phyloP scores from a whole-genome alignment of 2,113 vertebrate genomes.

The Ctenodactylus gundi region DNA sequence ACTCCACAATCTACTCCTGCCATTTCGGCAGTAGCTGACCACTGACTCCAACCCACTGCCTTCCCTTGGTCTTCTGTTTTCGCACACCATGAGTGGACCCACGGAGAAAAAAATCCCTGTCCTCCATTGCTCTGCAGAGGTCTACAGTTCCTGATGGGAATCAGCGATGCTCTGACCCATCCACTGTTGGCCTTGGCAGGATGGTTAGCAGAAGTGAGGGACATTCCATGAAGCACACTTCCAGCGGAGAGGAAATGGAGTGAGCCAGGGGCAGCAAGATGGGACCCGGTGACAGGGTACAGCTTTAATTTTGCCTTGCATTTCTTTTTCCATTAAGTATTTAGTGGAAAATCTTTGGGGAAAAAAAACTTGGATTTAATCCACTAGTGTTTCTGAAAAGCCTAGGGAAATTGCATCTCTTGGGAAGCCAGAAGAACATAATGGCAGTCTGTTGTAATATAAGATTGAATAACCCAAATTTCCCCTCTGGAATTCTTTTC shows the following conservation, averaged over 20 bases:
- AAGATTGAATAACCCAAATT: background rate
- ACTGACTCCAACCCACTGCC: background rate
- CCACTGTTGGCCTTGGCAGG: background rate
- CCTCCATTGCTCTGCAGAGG: background rate
- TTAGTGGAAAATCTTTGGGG: background rate
- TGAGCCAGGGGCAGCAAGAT: rapidly evolving
- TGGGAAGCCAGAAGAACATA: background rate
- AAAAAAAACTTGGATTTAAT: background rate
- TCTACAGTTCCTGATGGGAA: background rate
- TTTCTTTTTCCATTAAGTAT: background rate
- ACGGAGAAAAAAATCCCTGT: background rate
- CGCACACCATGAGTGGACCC: background rate
- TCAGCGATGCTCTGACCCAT: background rate
- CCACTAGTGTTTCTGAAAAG: constrained; percentile 8
- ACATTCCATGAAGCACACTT: rapidly evolving
- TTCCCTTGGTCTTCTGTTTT: background rate
- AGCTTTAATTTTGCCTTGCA: background rate
- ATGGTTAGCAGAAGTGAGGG: background rate
- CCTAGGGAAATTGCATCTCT: background rate
- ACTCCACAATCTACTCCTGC: background rate
- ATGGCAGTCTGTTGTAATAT: background rate
- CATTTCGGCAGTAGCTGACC: background rate
- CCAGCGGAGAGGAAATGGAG: background rate
- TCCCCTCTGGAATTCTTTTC: background rate
- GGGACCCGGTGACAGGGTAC: no score